phyloP scores from a whole-genome alignment of 1,140 invertebrate species.

The Neuroterus valhalla region DNA sequence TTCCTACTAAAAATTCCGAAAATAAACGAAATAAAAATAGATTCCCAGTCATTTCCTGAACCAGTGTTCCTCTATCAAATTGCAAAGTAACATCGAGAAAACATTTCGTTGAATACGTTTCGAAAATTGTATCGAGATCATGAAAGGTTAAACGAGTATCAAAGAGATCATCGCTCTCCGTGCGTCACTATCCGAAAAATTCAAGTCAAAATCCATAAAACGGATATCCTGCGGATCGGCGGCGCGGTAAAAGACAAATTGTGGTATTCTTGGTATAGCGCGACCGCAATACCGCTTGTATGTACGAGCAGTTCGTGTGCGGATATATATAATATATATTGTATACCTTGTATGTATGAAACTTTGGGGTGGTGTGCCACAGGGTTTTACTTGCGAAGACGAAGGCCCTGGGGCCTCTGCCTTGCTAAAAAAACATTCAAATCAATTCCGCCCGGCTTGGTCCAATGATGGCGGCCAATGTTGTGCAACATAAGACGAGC shows the following conservation, averaged over 20 bases:
- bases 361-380: conserved; percentile 34
- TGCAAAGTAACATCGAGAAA: no score
- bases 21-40: no score
- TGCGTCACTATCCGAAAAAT: not conserved
- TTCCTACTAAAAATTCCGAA: no score
- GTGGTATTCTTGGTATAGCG: conserved; percentile 55
- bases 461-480: conserved; percentile 71
- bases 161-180: no score
- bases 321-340: not conserved
- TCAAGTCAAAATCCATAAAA: conserved; percentile 48
- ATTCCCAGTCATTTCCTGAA: no score
- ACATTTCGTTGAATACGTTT: no score
- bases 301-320: conserved; percentile 54
- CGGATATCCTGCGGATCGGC: conserved; percentile 57
- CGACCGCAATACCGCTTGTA: conserved; percentile 63
- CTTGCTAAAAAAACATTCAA: conserved; percentile 73
- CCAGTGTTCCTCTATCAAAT: no score
- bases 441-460: conserved; percentile 68
- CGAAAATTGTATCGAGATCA: no score
- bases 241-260: conserved; percentile 63
- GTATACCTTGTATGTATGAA: no score
- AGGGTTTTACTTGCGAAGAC: conserved; percentile 58
- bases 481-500: conserved; percentile 66
- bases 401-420: conserved; percentile 58
- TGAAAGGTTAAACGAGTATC: no score